These are phyloP conservation scores for Papilio gigon DNA, from an alignment of 2,888 invertebrate species.

Conservation along the genomic window DNA sequence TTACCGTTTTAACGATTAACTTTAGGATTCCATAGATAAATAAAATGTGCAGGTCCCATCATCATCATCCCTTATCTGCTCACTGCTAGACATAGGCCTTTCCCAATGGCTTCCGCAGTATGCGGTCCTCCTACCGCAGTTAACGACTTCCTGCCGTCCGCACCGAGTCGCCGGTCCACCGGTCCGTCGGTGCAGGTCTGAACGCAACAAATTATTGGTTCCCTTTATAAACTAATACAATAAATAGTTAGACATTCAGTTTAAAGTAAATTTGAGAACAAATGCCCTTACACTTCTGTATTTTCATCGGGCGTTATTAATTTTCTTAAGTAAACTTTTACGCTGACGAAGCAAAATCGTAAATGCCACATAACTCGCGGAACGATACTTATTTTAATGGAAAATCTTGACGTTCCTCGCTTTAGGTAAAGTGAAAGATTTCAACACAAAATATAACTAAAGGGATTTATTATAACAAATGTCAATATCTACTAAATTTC, in stretches of 20 bases:
- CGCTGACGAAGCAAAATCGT: slow-evolving; percentile 24
- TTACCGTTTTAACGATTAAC: background rate
- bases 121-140: too few relatives aligned
- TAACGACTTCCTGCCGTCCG: too few relatives aligned
- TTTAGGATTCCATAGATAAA: too few relatives aligned
- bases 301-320: slow-evolving; percentile 23
- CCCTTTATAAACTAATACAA: background rate
- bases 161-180: too few relatives aligned
- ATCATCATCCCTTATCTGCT: too few relatives aligned
- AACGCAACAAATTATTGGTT: background rate
- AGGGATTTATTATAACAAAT: too few relatives aligned
- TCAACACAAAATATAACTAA: background rate
- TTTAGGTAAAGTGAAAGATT: background rate
- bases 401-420: background rate
- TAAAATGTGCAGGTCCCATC: too few relatives aligned
- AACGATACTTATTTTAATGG: slow-evolving; percentile 12
- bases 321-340: slow-evolving; percentile 27
- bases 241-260: background rate
- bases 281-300: slow-evolving; percentile 23
- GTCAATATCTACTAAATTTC: too few relatives aligned
- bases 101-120: too few relatives aligned
- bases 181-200: too few relatives aligned
- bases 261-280: slow-evolving; percentile 27
- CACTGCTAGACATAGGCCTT: too few relatives aligned
- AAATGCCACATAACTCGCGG: slow-evolving; percentile 5